Conservation (phyloP, 2,113 vertebrate genomes). For the Rutilus rutilus region DNA sequence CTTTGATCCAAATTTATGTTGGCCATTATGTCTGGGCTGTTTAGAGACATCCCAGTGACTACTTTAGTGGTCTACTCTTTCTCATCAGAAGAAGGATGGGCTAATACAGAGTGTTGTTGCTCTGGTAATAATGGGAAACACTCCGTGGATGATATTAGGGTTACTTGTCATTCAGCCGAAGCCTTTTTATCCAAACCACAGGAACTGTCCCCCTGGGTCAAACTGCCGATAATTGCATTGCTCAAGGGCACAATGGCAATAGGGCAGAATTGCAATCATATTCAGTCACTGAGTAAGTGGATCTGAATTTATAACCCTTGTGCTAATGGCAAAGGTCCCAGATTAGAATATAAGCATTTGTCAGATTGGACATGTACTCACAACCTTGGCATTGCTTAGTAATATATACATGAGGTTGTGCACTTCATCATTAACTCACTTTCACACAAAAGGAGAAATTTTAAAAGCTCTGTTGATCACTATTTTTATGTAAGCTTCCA, state of each 20-base stretch:
- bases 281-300: not conserved
- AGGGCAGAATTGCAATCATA: slow-evolving; percentile 16
- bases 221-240: not conserved
- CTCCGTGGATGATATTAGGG: slow-evolving; percentile 31
- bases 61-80: not conserved
- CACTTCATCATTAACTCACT: not conserved
- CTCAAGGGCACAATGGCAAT: not conserved
- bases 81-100: slow-evolving; percentile 13
- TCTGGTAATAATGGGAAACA: slow-evolving; percentile 25
- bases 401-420: not conserved
- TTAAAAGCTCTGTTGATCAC: no score
- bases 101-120: not conserved
- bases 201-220: not conserved
- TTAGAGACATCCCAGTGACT: slow-evolving; percentile 1
- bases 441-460: not conserved
- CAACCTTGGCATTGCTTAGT: not conserved
- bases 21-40: not conserved
- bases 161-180: slow-evolving; percentile 30
- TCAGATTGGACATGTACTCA: slow-evolving; percentile 5
- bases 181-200: slow-evolving; percentile 1
- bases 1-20: slow-evolving; percentile 46
- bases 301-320: slow-evolving; percentile 20
- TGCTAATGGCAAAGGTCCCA: slow-evolving; percentile 6
- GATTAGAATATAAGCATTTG: slow-evolving; percentile 2
- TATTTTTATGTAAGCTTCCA: not conserved